Base-by-base conservation (phyloP, 2,113 vertebrate species). In the Hydrolagus affinis region DNA sequence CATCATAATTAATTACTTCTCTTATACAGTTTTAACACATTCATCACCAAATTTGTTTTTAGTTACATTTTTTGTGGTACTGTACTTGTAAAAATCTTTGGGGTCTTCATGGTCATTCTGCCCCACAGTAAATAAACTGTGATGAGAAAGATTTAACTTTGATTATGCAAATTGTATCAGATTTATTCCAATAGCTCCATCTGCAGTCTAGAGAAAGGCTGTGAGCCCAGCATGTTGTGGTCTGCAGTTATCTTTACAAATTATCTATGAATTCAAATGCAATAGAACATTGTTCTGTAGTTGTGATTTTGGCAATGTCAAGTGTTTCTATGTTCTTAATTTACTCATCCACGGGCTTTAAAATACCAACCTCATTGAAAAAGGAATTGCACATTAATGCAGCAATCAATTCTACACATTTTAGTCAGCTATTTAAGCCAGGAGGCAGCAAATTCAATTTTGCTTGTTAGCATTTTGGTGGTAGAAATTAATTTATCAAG, bases 151-250 rank as follows among this genome's bases (percentile, higher is more conserved):
- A 6, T 88, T 89, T 90, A 88, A 90, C 88, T 85, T 90, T 85
- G 88, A 87, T 86, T 88, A 88, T 89, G 87, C 86, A 88, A 85
- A 88, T 62, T 83, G 85, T 85, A 88, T 86, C 89, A 88, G 88
- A 66, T 32, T 19, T 83, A 32, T 62, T 68, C 78, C 92, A 91
- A 92, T 86, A 93, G 93, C 92, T 93, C 93, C 94, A 92, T 91
- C 93, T 93, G 90, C 93, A 94, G 93, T 89, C 89, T 87, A 75
- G 85, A 88, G 88, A 88, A 85, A 89, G 91, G 87, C 72, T 85
- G 74, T 88, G 88, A 89, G 88, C 86, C 21, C 86, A 1, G 0
- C 25, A 2, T 12, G 30, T 85, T 85, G 87, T 86, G 17, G 75
- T 86, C 86, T 83, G 1, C 86, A 88, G 88, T 87, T 90, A 90